Percentiles rank a stretch among this genome's conserved stretches.
Conservation (phyloP, 1,140 invertebrate genomes). For the Acromyrmex heyeri region DNA sequence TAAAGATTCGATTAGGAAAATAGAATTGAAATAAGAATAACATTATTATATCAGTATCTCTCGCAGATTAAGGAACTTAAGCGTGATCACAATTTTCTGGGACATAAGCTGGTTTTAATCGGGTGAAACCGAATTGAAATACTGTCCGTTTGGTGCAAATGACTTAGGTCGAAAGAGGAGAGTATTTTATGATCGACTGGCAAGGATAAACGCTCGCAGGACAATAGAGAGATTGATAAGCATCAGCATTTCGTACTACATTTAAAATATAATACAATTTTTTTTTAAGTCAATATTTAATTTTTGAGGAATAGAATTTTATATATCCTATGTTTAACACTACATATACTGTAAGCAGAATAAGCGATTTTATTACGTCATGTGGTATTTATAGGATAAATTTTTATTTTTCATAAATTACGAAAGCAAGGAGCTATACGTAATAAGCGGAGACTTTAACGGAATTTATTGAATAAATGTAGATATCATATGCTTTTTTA, state of each 20-base stretch:
- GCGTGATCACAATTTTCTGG: background rate
- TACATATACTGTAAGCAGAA: background rate
- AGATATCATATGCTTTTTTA: conserved; percentile 62
- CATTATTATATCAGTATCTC: background rate
- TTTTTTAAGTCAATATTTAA: conserved; percentile 54
- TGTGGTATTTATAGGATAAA: conserved; percentile 11
- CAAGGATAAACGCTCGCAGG: background rate
- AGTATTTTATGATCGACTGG: background rate
- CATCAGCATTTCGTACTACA: conserved; percentile 10
- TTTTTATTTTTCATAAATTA: conserved; percentile 28
- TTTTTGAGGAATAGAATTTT: conserved; percentile 24
- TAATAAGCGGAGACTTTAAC: background rate
- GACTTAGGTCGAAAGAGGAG: conserved; percentile 9
- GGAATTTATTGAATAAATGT: conserved; percentile 62
- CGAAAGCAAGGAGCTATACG: background rate
- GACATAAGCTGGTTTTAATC: background rate
- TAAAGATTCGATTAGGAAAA: background rate
- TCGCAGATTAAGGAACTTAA: background rate
- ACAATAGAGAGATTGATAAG: conserved; percentile 3
- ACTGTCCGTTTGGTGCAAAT: background rate
- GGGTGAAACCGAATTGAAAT: background rate
- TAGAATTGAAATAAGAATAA: background rate
- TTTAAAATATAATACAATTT: conserved; percentile 34
- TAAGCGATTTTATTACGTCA: conserved; percentile 5
- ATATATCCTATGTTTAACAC: background rate